phyloP scores from a whole-genome alignment of 1,140 invertebrate species.

The Heliconius congener region DNA sequence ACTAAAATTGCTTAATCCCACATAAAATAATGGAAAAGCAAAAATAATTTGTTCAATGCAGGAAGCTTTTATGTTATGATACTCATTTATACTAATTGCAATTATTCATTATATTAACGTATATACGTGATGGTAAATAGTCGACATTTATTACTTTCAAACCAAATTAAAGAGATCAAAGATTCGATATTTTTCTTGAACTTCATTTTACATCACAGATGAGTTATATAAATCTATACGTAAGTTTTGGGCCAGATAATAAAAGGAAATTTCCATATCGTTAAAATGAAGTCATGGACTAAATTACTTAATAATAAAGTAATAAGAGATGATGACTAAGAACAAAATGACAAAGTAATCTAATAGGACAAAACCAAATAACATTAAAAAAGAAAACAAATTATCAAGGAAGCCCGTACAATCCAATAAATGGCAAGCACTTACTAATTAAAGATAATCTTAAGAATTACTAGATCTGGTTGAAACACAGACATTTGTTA shows the following conservation, averaged over 20 bases:
- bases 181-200: not conserved
- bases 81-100: not conserved
- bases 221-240: not conserved
- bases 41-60: not conserved
- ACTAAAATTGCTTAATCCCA: not conserved
- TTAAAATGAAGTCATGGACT: not conserved
- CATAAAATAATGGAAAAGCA: not conserved
- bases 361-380: constrained; percentile 46
- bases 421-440: constrained; percentile 68
- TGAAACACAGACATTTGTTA: constrained; percentile 73
- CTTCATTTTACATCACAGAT: not conserved
- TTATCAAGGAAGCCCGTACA: constrained; percentile 51
- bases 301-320: not conserved
- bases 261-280: not conserved
- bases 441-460: constrained; percentile 68
- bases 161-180: not conserved
- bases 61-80: not conserved
- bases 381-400: constrained; percentile 1
- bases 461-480: constrained; percentile 71
- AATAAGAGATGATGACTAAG: not conserved
- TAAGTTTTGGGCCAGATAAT: not conserved
- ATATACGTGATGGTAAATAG: not conserved
- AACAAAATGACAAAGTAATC: constrained; percentile 15
- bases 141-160: not conserved
- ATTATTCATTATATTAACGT: not conserved